Conservation (phyloP, 2,797 vertebrate species). For the Tamandua tetradactyla region DNA sequence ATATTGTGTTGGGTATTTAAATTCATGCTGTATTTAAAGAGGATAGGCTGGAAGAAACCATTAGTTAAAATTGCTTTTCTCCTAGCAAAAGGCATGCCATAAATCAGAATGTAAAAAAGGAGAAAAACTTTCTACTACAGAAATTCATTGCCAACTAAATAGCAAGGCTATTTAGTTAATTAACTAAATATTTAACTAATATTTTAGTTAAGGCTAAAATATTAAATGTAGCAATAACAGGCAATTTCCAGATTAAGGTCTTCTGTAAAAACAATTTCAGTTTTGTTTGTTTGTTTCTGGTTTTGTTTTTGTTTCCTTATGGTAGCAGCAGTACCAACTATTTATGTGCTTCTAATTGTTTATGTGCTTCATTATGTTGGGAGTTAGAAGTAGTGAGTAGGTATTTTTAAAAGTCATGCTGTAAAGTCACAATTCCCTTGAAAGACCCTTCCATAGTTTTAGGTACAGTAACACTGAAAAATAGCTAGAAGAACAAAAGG, state of each 20-base stretch:
- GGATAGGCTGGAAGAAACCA: background rate
- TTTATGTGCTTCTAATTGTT: background rate
- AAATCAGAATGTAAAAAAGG: background rate
- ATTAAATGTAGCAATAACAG: background rate
- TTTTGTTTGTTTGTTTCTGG: conserved; percentile 3
- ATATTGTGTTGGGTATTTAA: background rate
- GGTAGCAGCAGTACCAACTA: background rate
- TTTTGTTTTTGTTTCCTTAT: background rate
- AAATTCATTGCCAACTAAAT: conserved; percentile 38
- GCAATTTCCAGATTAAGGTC: conserved; percentile 24
- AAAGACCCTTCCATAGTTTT: background rate
- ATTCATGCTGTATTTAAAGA: background rate
- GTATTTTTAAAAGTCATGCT: conserved; percentile 18
- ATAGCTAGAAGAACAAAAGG: background rate
- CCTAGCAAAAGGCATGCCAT: background rate
- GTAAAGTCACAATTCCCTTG: background rate
- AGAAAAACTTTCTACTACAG: background rate
- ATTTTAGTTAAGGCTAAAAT: background rate
- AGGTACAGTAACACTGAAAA: background rate
- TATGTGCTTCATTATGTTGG: background rate
- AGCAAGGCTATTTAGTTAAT: too few relatives aligned
- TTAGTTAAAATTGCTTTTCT: background rate
- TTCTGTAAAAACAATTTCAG: conserved; percentile 35
- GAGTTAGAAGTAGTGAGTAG: background rate
- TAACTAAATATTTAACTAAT: too few relatives aligned